Evolutionary conservation across 2,113 vertebrate species (phyloP).

Genomic region (Antidorcas marsupialis): DNA sequence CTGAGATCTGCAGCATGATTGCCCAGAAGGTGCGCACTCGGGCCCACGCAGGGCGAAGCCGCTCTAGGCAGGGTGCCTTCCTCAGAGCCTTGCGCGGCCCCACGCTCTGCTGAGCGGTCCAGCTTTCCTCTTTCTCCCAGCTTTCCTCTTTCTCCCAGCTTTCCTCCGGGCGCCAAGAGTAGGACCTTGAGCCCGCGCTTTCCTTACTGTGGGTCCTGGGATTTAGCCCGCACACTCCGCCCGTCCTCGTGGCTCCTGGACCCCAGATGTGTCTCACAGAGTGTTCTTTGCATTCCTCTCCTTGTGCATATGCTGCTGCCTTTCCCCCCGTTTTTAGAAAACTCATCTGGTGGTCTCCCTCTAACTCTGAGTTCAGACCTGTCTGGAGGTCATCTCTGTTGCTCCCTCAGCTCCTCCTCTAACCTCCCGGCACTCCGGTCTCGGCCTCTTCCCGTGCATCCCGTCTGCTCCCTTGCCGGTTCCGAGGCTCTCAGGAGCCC

Average conservation of each 20-base stretch:
- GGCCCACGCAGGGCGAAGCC: fast-evolving
- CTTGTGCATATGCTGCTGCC: not conserved
- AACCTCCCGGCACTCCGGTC: not conserved
- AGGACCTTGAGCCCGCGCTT: fast-evolving
- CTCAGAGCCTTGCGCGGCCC: too few relatives aligned
- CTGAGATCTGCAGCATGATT: conserved; percentile 98
- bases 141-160: not conserved
- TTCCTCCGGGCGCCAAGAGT: not conserved
- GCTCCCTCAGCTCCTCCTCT: too few relatives aligned
- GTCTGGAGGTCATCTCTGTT: not conserved
- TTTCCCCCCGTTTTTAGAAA: too few relatives aligned
- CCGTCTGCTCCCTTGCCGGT: not conserved
- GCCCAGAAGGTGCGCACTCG: conserved; percentile 90
- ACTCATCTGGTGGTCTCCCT: not conserved
- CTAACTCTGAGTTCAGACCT: not conserved
- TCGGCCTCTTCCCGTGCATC: not conserved
- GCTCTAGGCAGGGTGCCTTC: not conserved
- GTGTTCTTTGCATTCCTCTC: not conserved
- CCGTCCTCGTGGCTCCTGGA: not conserved
- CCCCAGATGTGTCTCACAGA: not conserved
- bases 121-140: too few relatives aligned
- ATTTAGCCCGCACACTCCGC: not conserved
- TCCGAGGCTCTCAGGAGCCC: not conserved
- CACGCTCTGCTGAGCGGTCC: not conserved
- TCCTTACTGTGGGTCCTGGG: not conserved